Evolutionary conservation across 2,797 vertebrate genomes (phyloP).

Genomic region (Anomalospiza imberbis): DNA sequence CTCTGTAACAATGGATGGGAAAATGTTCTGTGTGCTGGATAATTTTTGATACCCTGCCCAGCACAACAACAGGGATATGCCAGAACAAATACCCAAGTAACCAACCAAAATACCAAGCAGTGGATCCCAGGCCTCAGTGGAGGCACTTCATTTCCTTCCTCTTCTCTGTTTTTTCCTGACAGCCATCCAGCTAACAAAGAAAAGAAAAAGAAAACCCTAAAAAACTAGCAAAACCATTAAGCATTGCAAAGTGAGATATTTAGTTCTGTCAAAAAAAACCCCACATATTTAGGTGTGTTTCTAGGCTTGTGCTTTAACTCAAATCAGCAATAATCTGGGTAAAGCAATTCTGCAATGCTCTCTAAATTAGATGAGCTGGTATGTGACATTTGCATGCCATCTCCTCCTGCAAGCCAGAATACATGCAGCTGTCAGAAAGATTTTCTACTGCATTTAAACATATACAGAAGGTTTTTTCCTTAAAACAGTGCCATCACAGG

Average conservation of each 20-base stretch:
- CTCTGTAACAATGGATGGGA: conserved; percentile 52
- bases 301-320: background rate
- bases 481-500: background rate
- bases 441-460: background rate
- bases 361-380: background rate
- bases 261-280: background rate
- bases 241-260: background rate
- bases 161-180: conserved; percentile 27
- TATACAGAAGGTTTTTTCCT: background rate
- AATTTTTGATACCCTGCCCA: conserved; percentile 51
- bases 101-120: conserved; percentile 21
- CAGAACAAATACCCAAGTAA: conserved; percentile 55
- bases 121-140: background rate
- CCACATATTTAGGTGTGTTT: background rate
- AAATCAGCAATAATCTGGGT: background rate
- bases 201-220: background rate
- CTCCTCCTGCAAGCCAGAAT: background rate
- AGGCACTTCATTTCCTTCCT: conserved; percentile 52
- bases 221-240: background rate
- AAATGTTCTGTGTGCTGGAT: conserved; percentile 20
- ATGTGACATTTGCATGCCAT: background rate
- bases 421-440: background rate
- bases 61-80: conserved; percentile 25
- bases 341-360: background rate
- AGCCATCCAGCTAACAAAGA: background rate